Percentiles rank a stretch among this genome's conserved stretches.
Conservation (phyloP, 2,888 invertebrate species). For the Tanypteryx hageni region DNA sequence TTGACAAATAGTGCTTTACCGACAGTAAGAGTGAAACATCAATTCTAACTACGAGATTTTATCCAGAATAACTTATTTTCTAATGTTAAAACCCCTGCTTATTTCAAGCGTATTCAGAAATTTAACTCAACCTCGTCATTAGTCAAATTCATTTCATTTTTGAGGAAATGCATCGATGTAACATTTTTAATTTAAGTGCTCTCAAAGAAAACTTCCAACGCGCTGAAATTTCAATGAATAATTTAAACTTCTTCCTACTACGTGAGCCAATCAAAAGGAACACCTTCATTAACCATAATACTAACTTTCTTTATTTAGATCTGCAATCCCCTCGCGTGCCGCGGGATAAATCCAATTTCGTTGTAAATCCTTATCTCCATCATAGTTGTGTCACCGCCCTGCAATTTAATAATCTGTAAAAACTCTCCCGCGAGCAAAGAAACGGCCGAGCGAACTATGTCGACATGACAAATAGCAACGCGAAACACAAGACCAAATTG, state of each 20-base stretch:
- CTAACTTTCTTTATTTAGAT: neutral
- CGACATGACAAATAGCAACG: neutral
- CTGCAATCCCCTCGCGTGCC: neutral
- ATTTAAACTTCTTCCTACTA: neutral
- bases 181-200: no score
- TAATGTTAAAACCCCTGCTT: no score
- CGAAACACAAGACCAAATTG: constrained; percentile 29
- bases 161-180: no score
- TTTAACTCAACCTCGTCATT: no score
- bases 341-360: neutral
- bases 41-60: no score
- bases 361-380: neutral
- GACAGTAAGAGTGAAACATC: no score
- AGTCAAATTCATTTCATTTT: no score
- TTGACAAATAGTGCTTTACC: no score
- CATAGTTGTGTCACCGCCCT: neutral
- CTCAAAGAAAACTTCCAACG: neutral
- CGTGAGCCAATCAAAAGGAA: neutral
- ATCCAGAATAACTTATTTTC: no score
- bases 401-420: constrained; percentile 1
- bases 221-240: neutral
- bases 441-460: neutral
- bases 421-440: neutral
- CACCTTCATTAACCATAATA: neutral
- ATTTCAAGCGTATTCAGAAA: no score